A percentile compares a stretch with the other conserved stretches of the same genome.
These are phyloP conservation scores for Phymorhynchus buccinoides DNA, from an alignment of 1,140 invertebrate genomes.

Conservation along the genomic window DNA sequence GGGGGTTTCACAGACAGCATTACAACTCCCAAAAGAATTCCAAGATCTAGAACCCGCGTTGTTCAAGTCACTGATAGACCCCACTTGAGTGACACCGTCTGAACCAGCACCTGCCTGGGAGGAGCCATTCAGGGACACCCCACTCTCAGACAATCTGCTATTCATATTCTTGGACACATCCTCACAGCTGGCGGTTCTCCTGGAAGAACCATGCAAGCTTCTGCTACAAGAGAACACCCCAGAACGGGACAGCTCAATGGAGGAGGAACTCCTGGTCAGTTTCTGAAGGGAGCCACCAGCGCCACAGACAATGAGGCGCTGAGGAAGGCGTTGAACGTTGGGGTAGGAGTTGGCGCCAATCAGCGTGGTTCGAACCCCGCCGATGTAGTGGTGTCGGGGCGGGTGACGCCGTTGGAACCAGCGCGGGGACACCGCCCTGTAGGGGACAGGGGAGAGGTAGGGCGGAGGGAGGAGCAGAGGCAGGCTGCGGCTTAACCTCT, in stretches of 20 bases:
- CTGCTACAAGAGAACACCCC: constrained; percentile 38
- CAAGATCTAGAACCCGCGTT: neutral
- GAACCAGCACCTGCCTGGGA: neutral
- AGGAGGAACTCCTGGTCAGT: constrained; percentile 31
- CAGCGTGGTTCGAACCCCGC: constrained; percentile 24
- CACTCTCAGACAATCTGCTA: constrained; percentile 40
- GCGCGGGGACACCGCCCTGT: neutral
- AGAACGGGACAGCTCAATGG: constrained; percentile 27
- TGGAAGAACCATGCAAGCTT: neutral
- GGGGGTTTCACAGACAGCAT: constrained; percentile 41
- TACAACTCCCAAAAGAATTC: constrained; percentile 42
- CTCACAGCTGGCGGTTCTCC: constrained; percentile 33
- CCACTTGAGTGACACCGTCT: neutral
- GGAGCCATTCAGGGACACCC: constrained; percentile 37
- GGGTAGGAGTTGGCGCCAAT: neutral
- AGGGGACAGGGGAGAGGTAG: neutral
- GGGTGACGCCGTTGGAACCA: neutral
- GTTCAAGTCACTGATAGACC: neutral
- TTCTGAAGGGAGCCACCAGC: neutral
- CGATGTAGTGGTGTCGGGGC: constrained; percentile 3
- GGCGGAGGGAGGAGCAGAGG: constrained; percentile 24
- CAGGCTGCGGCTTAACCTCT: constrained; percentile 40
- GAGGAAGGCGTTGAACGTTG: neutral
- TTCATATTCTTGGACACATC: constrained; percentile 36
- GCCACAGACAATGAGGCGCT: constrained; percentile 14